Base-by-base conservation (phyloP, 2,888 invertebrate genomes). In the Pammene aurita region DNA sequence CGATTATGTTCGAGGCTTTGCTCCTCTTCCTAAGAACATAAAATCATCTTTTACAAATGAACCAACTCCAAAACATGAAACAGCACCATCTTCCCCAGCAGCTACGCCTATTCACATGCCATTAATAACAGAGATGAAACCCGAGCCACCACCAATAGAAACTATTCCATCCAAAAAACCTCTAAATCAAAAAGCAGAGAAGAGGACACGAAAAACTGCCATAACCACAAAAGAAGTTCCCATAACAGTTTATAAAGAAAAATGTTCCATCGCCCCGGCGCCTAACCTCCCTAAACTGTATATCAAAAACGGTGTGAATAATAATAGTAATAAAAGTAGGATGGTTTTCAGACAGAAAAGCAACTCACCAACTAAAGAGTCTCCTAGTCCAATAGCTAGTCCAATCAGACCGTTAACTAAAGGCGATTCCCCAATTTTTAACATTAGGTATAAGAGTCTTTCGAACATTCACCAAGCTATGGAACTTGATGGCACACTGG, bases 1-100 rank as follows among this genome's bases (percentile, higher is more conserved):
- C 84, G 98, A 98, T 84, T 98, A 98, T 85, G 98, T 98, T 0
- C 94, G 98, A 72, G 98, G 98, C 0, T 96, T 98, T 77, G 98
- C 98, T 62, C 97, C 97, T 1, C 93, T 97, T 38, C 97, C 98
- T 6, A 97, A 97, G 85, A 96, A 95, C 80, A 94, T 96, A 34
- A 94, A 95, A 78, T 94, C 95, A 0, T 95, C 95, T 0, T 95
- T 95, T 78, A 90, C 87, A 0, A 92, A 89, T 71, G 93, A 93
- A 50, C 84, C 88, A 5, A 79, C 78, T 60, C 77, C 81, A 76
- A 86, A 93, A 89, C 93, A 88, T 80, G 93, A 90, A 86, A 94
- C 92, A 76, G 94, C 91, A 79, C 95, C 90, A 79, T 90, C 91
- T 75, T 94, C 90, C 50, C 93, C 88, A 72, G 95, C 84, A 14